Conservation (phyloP, 2,797 vertebrate species). For the Peromyscus melanophrys region DNA sequence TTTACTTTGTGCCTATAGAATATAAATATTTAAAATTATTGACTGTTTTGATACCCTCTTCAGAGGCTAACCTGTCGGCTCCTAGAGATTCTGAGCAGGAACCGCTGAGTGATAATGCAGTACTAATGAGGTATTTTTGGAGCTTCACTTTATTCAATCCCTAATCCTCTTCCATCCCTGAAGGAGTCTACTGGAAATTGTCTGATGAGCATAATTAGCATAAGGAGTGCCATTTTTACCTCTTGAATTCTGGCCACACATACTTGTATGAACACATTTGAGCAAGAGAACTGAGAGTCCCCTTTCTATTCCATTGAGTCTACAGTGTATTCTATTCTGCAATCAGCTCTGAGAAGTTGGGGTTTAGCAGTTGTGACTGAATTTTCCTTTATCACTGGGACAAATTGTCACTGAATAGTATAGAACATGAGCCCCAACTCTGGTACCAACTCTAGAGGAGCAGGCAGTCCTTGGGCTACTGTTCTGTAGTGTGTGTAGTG, state of each 20-base stretch:
- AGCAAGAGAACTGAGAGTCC: not conserved
- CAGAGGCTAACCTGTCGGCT: not conserved
- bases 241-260: not conserved
- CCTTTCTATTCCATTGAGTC: not conserved
- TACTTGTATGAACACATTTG: not conserved
- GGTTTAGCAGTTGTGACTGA: not conserved
- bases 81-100: slow-evolving; percentile 19
- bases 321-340: not conserved
- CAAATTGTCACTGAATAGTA: not conserved
- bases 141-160: not conserved
- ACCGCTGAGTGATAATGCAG: not conserved
- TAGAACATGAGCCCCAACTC: not conserved
- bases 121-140: not conserved
- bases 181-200: slow-evolving; percentile 27
- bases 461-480: not conserved
- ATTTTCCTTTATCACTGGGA: slow-evolving; percentile 26
- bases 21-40: slow-evolving; percentile 1
- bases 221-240: not conserved
- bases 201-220: not conserved
- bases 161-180: not conserved
- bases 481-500: not conserved
- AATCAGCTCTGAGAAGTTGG: not conserved
- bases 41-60: not conserved
- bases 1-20: slow-evolving; percentile 9
- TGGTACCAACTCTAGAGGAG: not conserved